Evolutionary conservation across 64 coral and sea anemone species (phyloP).

Genomic region (Montipora capricornis): DNA sequence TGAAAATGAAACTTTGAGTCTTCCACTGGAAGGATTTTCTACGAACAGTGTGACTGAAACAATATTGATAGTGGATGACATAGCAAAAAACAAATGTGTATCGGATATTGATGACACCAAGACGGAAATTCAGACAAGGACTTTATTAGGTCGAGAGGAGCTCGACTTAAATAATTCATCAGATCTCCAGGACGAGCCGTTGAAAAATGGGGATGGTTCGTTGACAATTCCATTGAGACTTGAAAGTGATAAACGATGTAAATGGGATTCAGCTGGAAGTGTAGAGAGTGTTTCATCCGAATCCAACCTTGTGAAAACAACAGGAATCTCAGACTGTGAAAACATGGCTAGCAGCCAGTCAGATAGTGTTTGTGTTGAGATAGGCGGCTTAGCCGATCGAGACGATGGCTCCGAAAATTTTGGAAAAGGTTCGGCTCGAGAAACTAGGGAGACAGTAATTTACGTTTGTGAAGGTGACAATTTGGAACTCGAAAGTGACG

Average conservation of each 20-base stretch:
- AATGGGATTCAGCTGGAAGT: not conserved
- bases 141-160: slow-evolving; percentile 12
- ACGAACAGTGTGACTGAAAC: not conserved
- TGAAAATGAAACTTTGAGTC: not conserved
- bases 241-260: not conserved
- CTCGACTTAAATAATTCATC: not conserved
- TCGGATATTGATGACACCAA: not conserved
- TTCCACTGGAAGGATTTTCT: not conserved
- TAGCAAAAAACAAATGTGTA: not conserved
- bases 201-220: not conserved
- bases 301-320: not conserved
- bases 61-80: not conserved
- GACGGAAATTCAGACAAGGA: not conserved
- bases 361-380: slow-evolving; percentile 2
- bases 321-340: not conserved
- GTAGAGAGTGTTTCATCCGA: not conserved
- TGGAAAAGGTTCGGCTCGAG: not conserved
- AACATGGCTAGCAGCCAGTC: not conserved
- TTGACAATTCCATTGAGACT: not conserved
- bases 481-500: slow-evolving; percentile 57
- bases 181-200: not conserved
- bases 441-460: not conserved
- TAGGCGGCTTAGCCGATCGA: not conserved
- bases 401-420: not conserved
- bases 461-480: slow-evolving; percentile 28